Percentiles rank a stretch among this genome's conserved stretches.
Conservation (phyloP, 2,888 invertebrate species). For the Cosmopolites sordidus region DNA sequence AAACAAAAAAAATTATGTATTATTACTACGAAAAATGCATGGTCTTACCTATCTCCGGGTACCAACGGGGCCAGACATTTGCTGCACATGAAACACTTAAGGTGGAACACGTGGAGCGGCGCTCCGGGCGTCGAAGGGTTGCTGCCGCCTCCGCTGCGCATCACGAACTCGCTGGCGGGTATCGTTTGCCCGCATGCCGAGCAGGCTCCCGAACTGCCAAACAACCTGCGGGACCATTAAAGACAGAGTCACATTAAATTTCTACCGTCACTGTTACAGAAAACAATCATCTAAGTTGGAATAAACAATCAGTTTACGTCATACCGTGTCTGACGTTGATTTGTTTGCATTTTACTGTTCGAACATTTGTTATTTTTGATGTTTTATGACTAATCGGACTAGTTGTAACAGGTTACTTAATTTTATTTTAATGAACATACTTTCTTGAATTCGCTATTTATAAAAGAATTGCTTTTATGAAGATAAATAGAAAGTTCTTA, state of each 20-base stretch:
- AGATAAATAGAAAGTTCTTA: too few relatives aligned
- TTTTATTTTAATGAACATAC: too few relatives aligned
- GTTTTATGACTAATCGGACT: too few relatives aligned
- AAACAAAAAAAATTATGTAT: too few relatives aligned
- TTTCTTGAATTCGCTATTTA: too few relatives aligned
- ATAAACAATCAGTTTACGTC: too few relatives aligned
- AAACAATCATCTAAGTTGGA: too few relatives aligned
- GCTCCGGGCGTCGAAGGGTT: conserved; percentile 52
- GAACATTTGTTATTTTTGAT: too few relatives aligned
- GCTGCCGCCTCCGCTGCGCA: conserved; percentile 59
- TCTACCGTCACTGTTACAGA: conserved; percentile 34
- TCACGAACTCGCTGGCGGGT: conserved; percentile 90
- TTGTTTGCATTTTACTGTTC: too few relatives aligned
- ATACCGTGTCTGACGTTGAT: too few relatives aligned
- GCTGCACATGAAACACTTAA: conserved; percentile 93
- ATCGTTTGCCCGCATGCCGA: conserved; percentile 89
- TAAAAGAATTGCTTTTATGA: too few relatives aligned
- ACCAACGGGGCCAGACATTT: conserved; percentile 86
- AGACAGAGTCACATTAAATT: conserved; percentile 42
- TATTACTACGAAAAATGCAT: neutral
- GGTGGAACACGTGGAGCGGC: conserved; percentile 81
- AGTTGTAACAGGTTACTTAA: too few relatives aligned
- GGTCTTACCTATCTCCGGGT: conserved; percentile 66
- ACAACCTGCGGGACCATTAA: conserved; percentile 68
- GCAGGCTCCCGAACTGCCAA: conserved; percentile 85